Percentiles rank a stretch among this genome's conserved stretches.
Evolutionary conservation across 2,113 vertebrate genomes (phyloP).

Genomic region (Alethe castanea): DNA sequence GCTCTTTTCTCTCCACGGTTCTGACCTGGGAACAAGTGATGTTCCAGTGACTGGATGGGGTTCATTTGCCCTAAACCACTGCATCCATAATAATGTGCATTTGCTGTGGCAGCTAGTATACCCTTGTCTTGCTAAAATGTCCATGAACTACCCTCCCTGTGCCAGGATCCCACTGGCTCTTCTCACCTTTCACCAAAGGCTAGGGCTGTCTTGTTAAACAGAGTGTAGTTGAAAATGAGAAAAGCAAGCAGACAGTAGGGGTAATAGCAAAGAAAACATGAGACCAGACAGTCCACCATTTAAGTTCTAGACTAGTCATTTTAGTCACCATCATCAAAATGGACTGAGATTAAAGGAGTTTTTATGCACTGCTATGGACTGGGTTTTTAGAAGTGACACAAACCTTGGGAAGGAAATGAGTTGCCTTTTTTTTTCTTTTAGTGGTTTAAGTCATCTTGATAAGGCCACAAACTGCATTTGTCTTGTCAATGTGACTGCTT

Average conservation of each 20-base stretch:
- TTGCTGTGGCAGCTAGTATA: background rate
- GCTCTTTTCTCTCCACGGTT: background rate
- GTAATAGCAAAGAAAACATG: conserved; percentile 7
- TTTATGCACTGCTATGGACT: background rate
- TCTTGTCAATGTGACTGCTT: conserved; percentile 18
- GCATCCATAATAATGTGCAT: background rate
- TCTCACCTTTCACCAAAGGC: conserved; percentile 31
- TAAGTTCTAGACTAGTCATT: background rate
- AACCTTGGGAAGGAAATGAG: background rate
- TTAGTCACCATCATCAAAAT: background rate
- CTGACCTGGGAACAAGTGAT: background rate
- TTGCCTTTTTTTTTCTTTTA: conserved; percentile 23
- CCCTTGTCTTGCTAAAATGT: background rate
- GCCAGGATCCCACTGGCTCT: background rate
- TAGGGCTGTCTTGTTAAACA: conserved; percentile 1
- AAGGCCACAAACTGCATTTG: conserved; percentile 67
- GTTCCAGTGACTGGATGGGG: background rate
- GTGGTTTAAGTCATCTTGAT: conserved; percentile 34
- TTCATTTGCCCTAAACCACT: background rate
- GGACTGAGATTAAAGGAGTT: conserved; percentile 20
- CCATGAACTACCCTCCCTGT: background rate
- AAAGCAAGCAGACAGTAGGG: conserved; percentile 47
- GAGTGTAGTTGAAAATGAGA: background rate
- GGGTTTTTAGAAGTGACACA: conserved; percentile 3
- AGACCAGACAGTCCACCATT: background rate